phyloP scores from a whole-genome alignment of 2,113 vertebrate genomes.

The Zosterops hypoxanthus region DNA sequence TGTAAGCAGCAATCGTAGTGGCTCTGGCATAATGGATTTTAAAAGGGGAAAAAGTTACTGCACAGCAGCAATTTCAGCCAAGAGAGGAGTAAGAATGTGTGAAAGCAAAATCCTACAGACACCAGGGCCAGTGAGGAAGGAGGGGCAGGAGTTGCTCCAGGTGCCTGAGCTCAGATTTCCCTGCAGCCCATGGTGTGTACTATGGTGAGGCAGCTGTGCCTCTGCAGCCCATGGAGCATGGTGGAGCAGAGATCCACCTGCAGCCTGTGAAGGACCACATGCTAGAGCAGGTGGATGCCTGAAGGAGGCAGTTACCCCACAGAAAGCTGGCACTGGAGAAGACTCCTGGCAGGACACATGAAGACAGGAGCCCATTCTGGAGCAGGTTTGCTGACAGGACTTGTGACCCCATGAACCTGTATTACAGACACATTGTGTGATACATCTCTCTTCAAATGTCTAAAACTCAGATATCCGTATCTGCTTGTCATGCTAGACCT shows the following conservation, averaged over 20 bases:
- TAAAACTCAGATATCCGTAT: neutral
- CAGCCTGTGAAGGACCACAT: rapidly evolving
- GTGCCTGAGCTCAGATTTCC: rapidly evolving
- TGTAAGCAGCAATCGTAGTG: no score
- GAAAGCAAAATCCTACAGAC: neutral
- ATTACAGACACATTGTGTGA: neutral
- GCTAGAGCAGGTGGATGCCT: neutral
- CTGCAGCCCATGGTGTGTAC: rapidly evolving
- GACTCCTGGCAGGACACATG: neutral
- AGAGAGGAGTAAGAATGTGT: neutral
- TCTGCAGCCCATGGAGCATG: neutral
- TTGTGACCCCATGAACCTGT: neutral
- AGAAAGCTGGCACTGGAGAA: neutral
- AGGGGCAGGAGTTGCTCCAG: neutral
- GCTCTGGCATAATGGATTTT: neutral
- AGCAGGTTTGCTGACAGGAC: neutral
- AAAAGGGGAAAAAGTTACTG: neutral
- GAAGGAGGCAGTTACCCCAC: neutral
- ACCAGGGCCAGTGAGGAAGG: neutral
- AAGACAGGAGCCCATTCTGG: neutral
- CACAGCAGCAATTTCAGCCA: neutral
- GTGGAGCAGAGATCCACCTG: neutral
- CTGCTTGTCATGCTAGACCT: neutral
- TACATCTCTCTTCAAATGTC: neutral
- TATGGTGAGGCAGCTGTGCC: neutral